Conservation (phyloP, 2,113 vertebrate genomes). For the Anser brachyrhynchus region DNA sequence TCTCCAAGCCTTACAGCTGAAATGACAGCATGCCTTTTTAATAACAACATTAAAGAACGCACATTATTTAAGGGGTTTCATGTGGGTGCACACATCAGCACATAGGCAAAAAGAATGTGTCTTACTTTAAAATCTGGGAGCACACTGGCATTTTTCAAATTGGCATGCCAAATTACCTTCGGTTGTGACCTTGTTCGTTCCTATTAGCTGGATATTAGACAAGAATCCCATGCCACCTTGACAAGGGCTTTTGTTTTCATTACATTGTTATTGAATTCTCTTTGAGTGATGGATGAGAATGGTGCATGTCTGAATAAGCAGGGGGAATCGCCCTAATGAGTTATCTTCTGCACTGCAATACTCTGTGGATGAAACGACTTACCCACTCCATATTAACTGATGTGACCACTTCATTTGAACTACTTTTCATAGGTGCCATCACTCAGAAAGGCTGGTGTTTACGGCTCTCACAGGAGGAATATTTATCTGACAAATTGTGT, state of each 20-base stretch:
- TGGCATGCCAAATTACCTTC: background rate
- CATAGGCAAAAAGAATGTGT: background rate
- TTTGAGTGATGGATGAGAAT: background rate
- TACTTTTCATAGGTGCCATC: background rate
- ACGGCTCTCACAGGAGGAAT: background rate
- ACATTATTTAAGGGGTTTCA: background rate
- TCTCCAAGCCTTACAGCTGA: constrained; percentile 17
- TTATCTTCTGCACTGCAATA: background rate
- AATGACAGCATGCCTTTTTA: background rate
- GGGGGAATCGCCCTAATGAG: constrained; percentile 53
- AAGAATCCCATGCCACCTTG: constrained; percentile 20
- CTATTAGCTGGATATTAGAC: constrained; percentile 25
- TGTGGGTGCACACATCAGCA: accelerated
- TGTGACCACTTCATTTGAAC: background rate
- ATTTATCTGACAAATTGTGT: background rate
- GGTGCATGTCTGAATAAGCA: constrained; percentile 1
- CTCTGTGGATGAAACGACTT: background rate
- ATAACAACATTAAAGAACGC: background rate
- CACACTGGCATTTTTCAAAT: background rate
- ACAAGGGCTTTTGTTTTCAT: constrained; percentile 46
- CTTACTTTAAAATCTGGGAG: background rate
- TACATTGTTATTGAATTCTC: background rate
- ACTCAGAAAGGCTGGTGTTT: background rate
- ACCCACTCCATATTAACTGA: background rate
- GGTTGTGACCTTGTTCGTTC: constrained; percentile 15